Base-by-base conservation (phyloP, 2,113 vertebrate genomes). In the Semnornis frantzii region DNA sequence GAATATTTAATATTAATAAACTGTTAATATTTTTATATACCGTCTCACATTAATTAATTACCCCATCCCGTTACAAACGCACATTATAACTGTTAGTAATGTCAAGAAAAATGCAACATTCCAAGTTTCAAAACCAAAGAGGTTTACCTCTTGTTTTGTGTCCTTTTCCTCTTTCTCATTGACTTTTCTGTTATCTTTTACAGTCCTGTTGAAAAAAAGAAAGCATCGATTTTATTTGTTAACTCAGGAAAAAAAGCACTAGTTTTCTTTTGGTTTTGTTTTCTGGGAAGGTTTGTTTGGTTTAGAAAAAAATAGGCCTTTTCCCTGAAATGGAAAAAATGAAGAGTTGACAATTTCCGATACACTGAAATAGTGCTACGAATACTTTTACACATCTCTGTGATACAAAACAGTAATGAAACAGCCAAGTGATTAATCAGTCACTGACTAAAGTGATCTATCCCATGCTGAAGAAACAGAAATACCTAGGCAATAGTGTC, bases 61-160 rank as follows among this genome's bases (percentile, higher is more conserved):
- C n/a, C n/a, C n/a, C n/a, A n/a, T n/a, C n/a, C n/a, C n/a, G n/a
- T n/a, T n/a, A n/a, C n/a, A n/a, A n/a, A n/a, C n/a, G n/a, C 10
- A 37, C 75, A 71, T 9, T 39, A 16, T 44, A 92, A 50, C 7
- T 89, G 10, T 42, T 68, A 64, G n/a, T 58, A 64, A 60, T 65
- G 19, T 15, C 52, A 50, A 16, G 9, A 66, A 80, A 66, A 87
- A 44, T 0, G 1, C 6, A 85, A 46, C 8, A 44, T 62, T 89
- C 17, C 42, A 83, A 37, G 27, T 37, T 28, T 8, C 52, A 60
- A 62, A 55, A 8, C 1, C 37, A 48, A 76, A 76, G 2, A 18
- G 8, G 77, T 96, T 97, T 94, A 98, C 98, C 97, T 97, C 94
- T 88, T 75, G 74, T 62, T 39, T 92, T 25, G 66, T 46, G 9